Conservation (phyloP, 2,113 vertebrate genomes). For the Elgaria multicarinata region DNA sequence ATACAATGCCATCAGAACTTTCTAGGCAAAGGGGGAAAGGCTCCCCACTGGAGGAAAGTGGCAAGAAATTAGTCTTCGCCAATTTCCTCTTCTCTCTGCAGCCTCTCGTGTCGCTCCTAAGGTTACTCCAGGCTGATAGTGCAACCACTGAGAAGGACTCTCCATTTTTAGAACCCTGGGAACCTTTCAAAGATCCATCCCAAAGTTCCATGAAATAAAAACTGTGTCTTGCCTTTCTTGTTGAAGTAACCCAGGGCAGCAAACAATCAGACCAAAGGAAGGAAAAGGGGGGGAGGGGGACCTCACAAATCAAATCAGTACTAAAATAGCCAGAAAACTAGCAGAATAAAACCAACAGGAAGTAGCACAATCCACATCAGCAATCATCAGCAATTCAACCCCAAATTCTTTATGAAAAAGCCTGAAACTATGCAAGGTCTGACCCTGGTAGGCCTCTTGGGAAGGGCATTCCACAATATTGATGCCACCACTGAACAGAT, state of each 20-base stretch:
- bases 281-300: too few relatives aligned
- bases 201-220: too few relatives aligned
- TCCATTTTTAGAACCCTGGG: neutral
- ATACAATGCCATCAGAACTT: too few relatives aligned
- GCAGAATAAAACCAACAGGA: neutral
- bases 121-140: neutral
- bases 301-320: too few relatives aligned
- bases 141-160: neutral
- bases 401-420: neutral
- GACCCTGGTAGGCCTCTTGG: neutral
- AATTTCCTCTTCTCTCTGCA: too few relatives aligned
- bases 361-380: neutral
- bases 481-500: neutral
- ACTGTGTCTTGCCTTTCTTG: too few relatives aligned
- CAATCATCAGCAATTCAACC: neutral
- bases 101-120: too few relatives aligned
- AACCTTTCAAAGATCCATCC: too few relatives aligned
- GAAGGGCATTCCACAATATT: neutral
- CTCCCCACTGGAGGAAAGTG: too few relatives aligned
- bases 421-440: neutral
- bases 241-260: neutral
- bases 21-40: too few relatives aligned
- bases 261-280: neutral
- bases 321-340: neutral
- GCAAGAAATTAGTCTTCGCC: too few relatives aligned